Evolutionary conservation across 2,113 vertebrate species (phyloP), one percentile per base, ranked within the genome.

Genomic region (Calyptomena viridis): DNA sequence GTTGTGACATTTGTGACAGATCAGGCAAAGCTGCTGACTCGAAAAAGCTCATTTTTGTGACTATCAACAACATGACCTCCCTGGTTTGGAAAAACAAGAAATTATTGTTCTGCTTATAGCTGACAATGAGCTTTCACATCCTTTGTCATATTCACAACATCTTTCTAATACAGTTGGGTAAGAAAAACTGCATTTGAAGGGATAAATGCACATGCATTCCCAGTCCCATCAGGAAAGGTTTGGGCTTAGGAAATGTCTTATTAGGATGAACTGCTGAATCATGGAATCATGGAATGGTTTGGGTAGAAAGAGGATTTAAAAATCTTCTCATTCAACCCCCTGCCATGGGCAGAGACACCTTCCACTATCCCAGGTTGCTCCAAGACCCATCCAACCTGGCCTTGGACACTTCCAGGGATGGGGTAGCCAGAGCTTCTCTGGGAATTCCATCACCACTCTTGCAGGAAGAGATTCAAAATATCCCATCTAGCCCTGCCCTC

Each of bases 1-100:
- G 86, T 68, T 86, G 92, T 96, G 95, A 91, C 91, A 96, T 94
- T 96, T 94, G 78, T 2, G 24, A 96, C 90, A 87, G 89, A 96
- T 90, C 81, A 76, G 81, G 66, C 84, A 80, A 90, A 95, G 92
- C 84, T 94, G 90, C 95, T 95, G 95, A 93, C 89, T 88, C 9
- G 0, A 76, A 86, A 84, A 76, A 94, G 62, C 66, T 92, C 68
- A 58, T 95, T 96, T 94, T 84, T 87, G 80, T 90, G 89, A 50
- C 77, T 89, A 37, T 87, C 77, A 93, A 94, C 92, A 91, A 25
- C 78, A n/a, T 49, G 84, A 89, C 74, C 93, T 74, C 79, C 75
- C 55, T 49, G 66, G 50, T 50, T 84, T 55, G 77, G 56, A 72
- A 89, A 68, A 10, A 59, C 64, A 68, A 23, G 42, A 27, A 69